Percentiles rank a stretch among this genome's conserved stretches.
Evolutionary conservation across 2,888 invertebrate species (phyloP).

Genomic region (Aporophyla nigra): DNA sequence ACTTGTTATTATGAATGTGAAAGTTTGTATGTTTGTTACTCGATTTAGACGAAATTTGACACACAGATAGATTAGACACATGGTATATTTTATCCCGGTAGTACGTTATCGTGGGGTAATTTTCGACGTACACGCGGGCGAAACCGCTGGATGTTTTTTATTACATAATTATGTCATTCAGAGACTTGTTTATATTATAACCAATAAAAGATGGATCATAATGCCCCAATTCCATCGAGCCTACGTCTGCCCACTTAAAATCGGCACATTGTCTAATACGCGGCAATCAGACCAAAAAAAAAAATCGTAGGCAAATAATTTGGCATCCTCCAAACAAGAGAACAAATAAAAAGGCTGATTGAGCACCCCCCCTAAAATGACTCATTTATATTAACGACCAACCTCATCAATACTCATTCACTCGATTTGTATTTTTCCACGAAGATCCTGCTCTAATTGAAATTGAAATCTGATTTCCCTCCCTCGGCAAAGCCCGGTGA

Average conservation of each 20-base stretch:
- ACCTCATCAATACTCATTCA: conserved; percentile 90
- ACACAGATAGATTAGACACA: too few relatives aligned
- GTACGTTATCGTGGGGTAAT: too few relatives aligned
- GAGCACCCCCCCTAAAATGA: conserved; percentile 80
- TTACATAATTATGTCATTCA: neutral
- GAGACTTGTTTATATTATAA: neutral
- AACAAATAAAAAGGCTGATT: conserved; percentile 80
- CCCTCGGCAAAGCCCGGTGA: conserved; percentile 83
- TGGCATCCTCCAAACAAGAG: conserved; percentile 69
- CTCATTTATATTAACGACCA: conserved; percentile 88
- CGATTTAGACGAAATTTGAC: too few relatives aligned
- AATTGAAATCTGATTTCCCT: conserved; percentile 90
- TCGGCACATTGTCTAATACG: conserved; percentile 34
- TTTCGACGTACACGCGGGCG: too few relatives aligned
- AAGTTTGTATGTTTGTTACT: too few relatives aligned
- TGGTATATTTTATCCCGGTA: too few relatives aligned
- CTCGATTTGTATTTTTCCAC: conserved; percentile 84
- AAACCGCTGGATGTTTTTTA: too few relatives aligned
- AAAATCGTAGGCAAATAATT: conserved; percentile 64
- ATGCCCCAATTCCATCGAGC: conserved; percentile 37
- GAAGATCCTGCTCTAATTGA: conserved; percentile 89
- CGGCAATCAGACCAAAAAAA: conserved; percentile 41
- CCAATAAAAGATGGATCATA: conserved; percentile 29
- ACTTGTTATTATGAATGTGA: too few relatives aligned
- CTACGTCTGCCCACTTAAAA: conserved; percentile 49